Percentiles rank a stretch among this genome's conserved stretches.
Conservation (phyloP, 1,140 invertebrate genomes). For the Megalonaias nervosa region DNA sequence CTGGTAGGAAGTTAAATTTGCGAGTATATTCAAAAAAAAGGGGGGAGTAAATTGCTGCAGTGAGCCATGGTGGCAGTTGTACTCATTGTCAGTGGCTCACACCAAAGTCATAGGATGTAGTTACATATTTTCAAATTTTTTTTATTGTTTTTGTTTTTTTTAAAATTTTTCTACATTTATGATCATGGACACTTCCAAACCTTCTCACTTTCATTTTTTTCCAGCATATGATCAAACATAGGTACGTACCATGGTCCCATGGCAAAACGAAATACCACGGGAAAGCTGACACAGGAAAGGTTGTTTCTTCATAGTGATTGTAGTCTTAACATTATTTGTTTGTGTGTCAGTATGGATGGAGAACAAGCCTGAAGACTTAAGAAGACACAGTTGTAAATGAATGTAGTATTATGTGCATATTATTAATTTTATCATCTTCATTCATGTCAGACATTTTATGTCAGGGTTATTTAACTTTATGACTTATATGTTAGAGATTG, state of each 20-base stretch:
- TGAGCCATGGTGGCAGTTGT: too few relatives aligned
- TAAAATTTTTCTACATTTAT: background rate
- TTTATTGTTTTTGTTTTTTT: background rate
- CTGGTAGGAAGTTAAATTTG: too few relatives aligned
- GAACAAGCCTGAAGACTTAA: too few relatives aligned
- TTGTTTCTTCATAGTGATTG: constrained; percentile 50
- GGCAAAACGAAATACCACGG: constrained; percentile 90
- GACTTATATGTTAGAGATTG: too few relatives aligned
- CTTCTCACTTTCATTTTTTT: constrained; percentile 68
- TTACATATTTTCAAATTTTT: too few relatives aligned
- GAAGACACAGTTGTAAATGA: too few relatives aligned
- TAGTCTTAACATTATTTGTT: constrained; percentile 4
- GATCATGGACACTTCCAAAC: background rate
- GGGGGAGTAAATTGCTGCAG: background rate
- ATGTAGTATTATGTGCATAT: too few relatives aligned
- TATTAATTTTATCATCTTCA: too few relatives aligned
- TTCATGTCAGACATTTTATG: too few relatives aligned
- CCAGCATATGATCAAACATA: constrained; percentile 99
- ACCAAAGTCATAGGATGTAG: background rate
- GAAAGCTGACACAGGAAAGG: constrained; percentile 72
- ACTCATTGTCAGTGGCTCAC: background rate
- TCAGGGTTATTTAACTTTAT: too few relatives aligned
- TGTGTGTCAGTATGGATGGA: constrained; percentile 4
- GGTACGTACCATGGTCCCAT: constrained; percentile 98
- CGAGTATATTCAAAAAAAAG: background rate